A percentile compares a stretch with the other conserved stretches of the same genome.
These are phyloP conservation scores for Magallana gigas DNA, from an alignment of 1,140 invertebrate species.

Conservation along the genomic window DNA sequence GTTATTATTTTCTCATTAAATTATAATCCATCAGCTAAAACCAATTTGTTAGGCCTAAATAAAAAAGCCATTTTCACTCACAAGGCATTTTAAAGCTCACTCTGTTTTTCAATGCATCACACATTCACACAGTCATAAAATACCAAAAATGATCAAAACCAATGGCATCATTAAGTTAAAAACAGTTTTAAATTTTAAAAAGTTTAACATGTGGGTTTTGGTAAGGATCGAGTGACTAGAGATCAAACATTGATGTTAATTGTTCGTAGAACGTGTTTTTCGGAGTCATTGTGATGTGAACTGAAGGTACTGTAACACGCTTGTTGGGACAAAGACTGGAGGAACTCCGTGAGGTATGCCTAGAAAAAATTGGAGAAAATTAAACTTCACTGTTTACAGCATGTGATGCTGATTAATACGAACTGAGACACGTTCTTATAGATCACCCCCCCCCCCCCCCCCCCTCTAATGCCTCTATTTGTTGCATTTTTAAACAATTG, in stretches of 20 bases:
- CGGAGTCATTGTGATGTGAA: slow-evolving; percentile 76
- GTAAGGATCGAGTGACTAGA: not conserved
- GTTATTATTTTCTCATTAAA: not conserved
- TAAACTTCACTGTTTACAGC: no score
- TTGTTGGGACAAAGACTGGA: slow-evolving; percentile 75
- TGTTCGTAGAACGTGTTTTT: slow-evolving; percentile 74
- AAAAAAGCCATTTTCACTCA: not conserved
- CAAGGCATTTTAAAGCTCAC: not conserved
- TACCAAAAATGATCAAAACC: not conserved
- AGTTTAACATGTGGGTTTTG: not conserved
- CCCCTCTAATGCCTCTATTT: no score
- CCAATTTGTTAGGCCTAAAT: not conserved
- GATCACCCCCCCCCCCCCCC: no score
- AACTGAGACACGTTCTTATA: no score
- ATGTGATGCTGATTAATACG: no score
- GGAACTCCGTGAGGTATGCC: slow-evolving; percentile 77
- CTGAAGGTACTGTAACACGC: slow-evolving; percentile 76
- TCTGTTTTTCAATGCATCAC: not conserved
- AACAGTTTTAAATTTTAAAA: not conserved
- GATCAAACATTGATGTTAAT: slow-evolving; percentile 74
- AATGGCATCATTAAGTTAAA: not conserved
- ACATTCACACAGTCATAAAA: not conserved
- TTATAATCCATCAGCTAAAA: not conserved
- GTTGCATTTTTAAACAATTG: no score
- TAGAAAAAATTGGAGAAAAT: slow-evolving; percentile 59